Evolutionary conservation across 2,888 invertebrate genomes (phyloP), one percentile per base, ranked within the genome.

Genomic region (Lathronympha strigana): DNA sequence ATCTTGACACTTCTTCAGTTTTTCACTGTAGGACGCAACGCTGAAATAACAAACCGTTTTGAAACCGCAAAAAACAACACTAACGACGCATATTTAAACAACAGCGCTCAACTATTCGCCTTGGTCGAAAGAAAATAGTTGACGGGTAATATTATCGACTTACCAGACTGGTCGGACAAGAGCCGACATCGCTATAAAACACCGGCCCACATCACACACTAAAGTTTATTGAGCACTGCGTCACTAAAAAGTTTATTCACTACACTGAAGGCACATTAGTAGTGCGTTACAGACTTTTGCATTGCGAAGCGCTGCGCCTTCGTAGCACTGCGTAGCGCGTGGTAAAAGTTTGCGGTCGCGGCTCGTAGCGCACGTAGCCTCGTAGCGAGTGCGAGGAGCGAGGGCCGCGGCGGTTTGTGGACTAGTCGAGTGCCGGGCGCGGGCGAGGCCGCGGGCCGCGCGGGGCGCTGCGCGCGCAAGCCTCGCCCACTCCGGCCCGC

Each of bases 131-230:
- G 60, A 76, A 77, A 81, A 81, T 76, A 78, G 78, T 79, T 77
- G 77, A 76, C 77, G 75, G 63, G 66, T 71, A 76, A 77, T 72
- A 45, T 53, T 63, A 72, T 64, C 61, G 73, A 92, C 92, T 92
- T 90, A 92, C 92, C 92, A 92, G 80, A 92, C 86, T 76, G 92
- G 92, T 84, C 92, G 89, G 81, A 92, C 92, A 75, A 92, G 88
- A 72, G 92, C 87, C 84, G 93, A 93, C 93, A 93, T 93, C 83
- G 88, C 90, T 93, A 93, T 87, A 87, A 86, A 83, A 83, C 79
- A 73, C 73, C 81, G 81, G 78, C 82, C 86, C 85, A 81, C 90
- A 90, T 92, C 82, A 84, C 88, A 83, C 90, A 91, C 90, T 76
- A 80, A 75, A 84, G 81, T 84, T 84, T 79, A 72, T 68, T 69